phyloP scores from a whole-genome alignment of 2,888 invertebrate species.

The Phoronis australis region DNA sequence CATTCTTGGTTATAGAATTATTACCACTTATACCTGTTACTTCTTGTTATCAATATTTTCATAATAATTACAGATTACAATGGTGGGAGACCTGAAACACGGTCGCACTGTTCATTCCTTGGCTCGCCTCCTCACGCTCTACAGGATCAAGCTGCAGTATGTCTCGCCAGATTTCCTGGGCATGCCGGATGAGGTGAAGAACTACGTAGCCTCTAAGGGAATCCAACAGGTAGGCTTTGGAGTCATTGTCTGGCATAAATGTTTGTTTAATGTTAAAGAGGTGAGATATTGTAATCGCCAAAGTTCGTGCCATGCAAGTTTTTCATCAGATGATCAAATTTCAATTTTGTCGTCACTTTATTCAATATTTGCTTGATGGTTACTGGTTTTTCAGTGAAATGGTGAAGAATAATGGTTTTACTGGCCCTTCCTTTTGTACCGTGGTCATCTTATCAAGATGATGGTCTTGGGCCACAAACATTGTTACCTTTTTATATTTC shows the following conservation, averaged over 20 bases:
- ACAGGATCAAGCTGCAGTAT: conserved; percentile 87
- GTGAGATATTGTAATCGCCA: not conserved
- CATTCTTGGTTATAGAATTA: no score
- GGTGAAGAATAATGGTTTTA: no score
- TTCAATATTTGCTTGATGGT: no score
- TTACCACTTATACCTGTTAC: no score
- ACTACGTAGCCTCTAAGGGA: conserved; percentile 73
- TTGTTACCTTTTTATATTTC: no score
- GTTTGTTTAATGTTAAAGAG: no score
- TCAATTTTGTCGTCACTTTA: no score
- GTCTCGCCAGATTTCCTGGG: conserved; percentile 80
- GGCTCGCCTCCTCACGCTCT: conserved; percentile 85
- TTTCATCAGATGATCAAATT: no score
- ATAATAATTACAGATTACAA: conserved; percentile 65
- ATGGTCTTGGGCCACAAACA: no score
- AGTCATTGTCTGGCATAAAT: not conserved
- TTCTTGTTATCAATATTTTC: not conserved
- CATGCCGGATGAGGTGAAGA: conserved; percentile 83
- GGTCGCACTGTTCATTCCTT: conserved; percentile 97
- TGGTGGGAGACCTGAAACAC: conserved; percentile 97
- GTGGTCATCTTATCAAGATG: no score
- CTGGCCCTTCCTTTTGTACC: no score
- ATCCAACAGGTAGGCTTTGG: conserved; percentile 62
- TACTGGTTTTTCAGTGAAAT: no score
- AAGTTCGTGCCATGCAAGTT: not conserved